phyloP scores from a whole-genome alignment of 2,888 invertebrate genomes.

The Sialis lutaria region DNA sequence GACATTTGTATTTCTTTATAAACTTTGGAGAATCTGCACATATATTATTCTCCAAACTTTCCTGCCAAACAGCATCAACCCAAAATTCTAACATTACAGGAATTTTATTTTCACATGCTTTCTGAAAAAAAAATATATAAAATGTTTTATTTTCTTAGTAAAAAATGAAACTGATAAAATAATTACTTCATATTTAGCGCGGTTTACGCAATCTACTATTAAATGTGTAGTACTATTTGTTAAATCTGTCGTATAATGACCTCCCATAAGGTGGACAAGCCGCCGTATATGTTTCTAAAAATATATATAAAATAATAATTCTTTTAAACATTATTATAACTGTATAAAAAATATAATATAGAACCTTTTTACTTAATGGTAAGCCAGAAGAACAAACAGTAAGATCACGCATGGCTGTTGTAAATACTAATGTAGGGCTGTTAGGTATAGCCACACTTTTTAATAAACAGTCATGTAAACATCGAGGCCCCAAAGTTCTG shows the following conservation, averaged over 20 bases:
- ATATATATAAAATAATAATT: slow-evolving; percentile 10
- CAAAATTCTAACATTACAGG: slow-evolving; percentile 63
- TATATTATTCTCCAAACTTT: slow-evolving; percentile 40
- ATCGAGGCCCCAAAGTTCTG: slow-evolving; percentile 71
- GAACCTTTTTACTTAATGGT: slow-evolving; percentile 28
- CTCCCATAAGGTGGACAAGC: slow-evolving; percentile 62
- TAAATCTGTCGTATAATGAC: slow-evolving; percentile 43
- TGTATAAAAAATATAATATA: slow-evolving; percentile 7
- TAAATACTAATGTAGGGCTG: slow-evolving; percentile 58
- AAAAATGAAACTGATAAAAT: slow-evolving; percentile 1
- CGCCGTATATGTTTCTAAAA: slow-evolving; percentile 37
- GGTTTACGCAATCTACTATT: slow-evolving; percentile 57
- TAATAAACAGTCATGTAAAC: slow-evolving; percentile 54
- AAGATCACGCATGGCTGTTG: slow-evolving; percentile 61
- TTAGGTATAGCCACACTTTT: slow-evolving; percentile 58
- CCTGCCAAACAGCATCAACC: slow-evolving; percentile 67
- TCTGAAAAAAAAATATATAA: slow-evolving; percentile 27
- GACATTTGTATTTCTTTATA: slow-evolving; percentile 33
- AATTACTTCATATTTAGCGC: slow-evolving; percentile 59
- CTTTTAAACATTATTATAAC: slow-evolving; percentile 9
- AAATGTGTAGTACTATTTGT: slow-evolving; percentile 61
- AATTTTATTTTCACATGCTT: slow-evolving; percentile 46
- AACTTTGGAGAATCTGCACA: slow-evolving; percentile 47
- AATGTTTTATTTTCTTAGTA: not conserved
- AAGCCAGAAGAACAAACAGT: slow-evolving; percentile 48